Base-by-base conservation (phyloP, 2,113 vertebrate species). In the Aphyosemion australe region DNA sequence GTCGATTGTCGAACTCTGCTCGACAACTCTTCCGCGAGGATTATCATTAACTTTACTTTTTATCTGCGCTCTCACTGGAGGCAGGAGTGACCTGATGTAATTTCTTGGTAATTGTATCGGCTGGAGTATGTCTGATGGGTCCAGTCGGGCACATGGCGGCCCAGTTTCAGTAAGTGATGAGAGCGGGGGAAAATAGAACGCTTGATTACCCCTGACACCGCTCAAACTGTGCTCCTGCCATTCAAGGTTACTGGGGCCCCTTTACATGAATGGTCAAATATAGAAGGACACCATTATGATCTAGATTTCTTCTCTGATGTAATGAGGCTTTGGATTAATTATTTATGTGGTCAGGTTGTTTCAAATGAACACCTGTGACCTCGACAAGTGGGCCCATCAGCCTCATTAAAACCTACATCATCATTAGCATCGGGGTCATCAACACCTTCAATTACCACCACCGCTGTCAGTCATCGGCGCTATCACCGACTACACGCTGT, bases 201-300 rank as follows among this genome's bases (percentile, higher is more conserved):
- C 76, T 81, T 91, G 84, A 90, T 89, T 91, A 87, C 88, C 87
- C 88, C 78, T 19, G 86, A 88, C 86, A 73, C 81, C 42, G 65
- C 82, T 76, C 46, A 47, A 63, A 72, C 72, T 18, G 34, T 41
- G 55, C 67, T 74, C 61, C 76, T 77, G 75, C 73, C 79, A 74
- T 60, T 80, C 69, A 83, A 85, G 87, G 82, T 86, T 79, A 87
- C 57, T 69, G 60, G 34, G 78, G 82, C 48, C 75, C 72, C 78
- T 65, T 60, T 67, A 66, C 70, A 32, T 60, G 2, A 76, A 68
- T 82, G 84, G 86, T 87, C 87, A 80, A 82, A 89, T 86, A 83
- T 85, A 87, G 83, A 84, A 79, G 82, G 81, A 82, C 69, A 51
- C 69, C 41, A 73, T 87, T 79, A 70, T 63, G 79, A 80, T 83